Base-by-base conservation (phyloP, 2,113 vertebrate genomes). In the Mugil cephalus region DNA sequence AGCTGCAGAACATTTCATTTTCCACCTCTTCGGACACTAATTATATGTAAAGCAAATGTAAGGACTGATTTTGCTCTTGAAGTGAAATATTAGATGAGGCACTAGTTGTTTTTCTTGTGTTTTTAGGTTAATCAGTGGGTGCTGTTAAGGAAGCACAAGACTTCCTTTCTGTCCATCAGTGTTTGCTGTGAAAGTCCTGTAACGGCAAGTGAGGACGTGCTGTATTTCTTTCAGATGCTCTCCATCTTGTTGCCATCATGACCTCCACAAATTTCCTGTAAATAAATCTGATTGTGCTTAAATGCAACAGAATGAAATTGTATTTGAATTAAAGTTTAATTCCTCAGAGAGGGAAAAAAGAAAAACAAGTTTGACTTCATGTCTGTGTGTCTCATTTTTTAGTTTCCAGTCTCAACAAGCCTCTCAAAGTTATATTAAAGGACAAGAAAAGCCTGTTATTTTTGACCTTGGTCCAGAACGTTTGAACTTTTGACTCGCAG, bases 261-360 rank as follows among this genome's bases (percentile, higher is more conserved):
- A 74, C 80, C 38, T 72, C 39, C 34, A 58, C 21, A 65, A 1
- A 67, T 66, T 68, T 82, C 60, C 38, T 85, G 79, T 84, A 74
- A 75, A 85, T 79, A 80, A 24, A 70, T 59, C 39, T 36, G 47
- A 53, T 35, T 83, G 53, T 86, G 38, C 34, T 73, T 60, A 52
- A 58, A 51, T 81, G 43, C 70, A 71, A 78, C 15, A 34, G 2
- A 69, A 66, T 79, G 8, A 55, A 67, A 53, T 51, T 70, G 15
- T 70, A 48, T 73, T 61, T 52, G 36, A 85, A 77, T 77, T 61
- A 83, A 85, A 74, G 55, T 59, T 66, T 60, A 40, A 77, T 61
- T 80, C 58, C n/a, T 61, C 56, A 24, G 17, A 65, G 60, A 60
- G 24, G 24, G 24, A 30, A 30, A 30, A 68, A 64, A 64, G 24